Evolutionary conservation across 2,113 vertebrate species (phyloP).

Genomic region (Cochlearius cochlearius): DNA sequence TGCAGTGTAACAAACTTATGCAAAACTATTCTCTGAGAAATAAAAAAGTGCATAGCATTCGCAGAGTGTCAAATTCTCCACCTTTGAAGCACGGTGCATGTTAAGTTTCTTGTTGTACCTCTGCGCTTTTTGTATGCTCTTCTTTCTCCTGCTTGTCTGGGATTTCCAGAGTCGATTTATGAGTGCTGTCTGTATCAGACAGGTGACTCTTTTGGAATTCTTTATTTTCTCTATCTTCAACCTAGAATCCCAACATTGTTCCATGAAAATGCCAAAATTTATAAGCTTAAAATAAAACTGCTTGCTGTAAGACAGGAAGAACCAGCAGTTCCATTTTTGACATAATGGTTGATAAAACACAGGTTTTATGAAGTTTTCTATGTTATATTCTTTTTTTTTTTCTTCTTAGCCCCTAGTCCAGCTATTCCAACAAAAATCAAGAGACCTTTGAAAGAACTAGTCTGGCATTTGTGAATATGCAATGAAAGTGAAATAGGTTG

Average conservation of each 20-base stretch:
- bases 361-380: background rate
- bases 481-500: background rate
- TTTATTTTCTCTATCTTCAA: slow-evolving; percentile 80
- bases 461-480: background rate
- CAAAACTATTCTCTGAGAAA: background rate
- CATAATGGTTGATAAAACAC: background rate
- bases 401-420: background rate
- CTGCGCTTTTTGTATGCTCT: slow-evolving; percentile 75
- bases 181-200: slow-evolving; percentile 70
- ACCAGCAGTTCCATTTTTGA: background rate
- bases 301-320: background rate
- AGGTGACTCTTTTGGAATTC: slow-evolving; percentile 74
- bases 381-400: background rate
- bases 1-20: background rate
- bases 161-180: slow-evolving; percentile 74
- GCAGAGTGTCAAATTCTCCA: background rate
- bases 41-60: background rate
- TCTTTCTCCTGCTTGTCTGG: slow-evolving; percentile 79
- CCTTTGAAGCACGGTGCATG: background rate
- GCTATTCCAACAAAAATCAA: background rate
- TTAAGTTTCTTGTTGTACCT: slow-evolving; percentile 63
- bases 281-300: background rate
- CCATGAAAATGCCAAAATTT: background rate
- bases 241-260: slow-evolving; percentile 66
- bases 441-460: background rate